Evolutionary conservation across 2,113 vertebrate species (phyloP), one percentile per base, ranked within the genome.

Genomic region (Nematolebias whitei): DNA sequence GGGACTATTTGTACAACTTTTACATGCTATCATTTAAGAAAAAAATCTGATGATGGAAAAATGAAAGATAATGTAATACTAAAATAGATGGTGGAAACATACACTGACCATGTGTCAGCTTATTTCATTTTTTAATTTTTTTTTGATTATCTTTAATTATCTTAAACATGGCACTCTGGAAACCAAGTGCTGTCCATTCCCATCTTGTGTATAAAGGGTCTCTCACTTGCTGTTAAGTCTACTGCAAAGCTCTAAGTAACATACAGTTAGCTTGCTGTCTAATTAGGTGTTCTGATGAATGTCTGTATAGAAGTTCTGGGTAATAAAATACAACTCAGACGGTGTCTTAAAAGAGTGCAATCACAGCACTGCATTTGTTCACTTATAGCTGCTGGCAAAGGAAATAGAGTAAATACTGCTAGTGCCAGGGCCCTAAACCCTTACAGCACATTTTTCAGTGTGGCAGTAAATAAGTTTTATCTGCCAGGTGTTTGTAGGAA

Each of bases 271-370:
- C 20, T 48, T 48, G 23, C 22, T 63, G 44, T 12, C 54, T 50
- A 5, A 9, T 20, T 50, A 49, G 41, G 20, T 50, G 24, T 63
- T 35, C 18, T 54, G 54, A 54, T 56, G n/a, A 22, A 52, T 22
- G 26, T 47, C 12, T 19, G 35, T n/a, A 6, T 23, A 12, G 15
- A 39, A 13, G 14, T 32, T 43, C 11, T 19, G 29, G n/a, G 14
- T 35, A 48, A 29, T 19, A 56, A 24, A 54, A 24, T 24, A 50
- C 11, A 45, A 19, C n/a, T 32, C 5, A 41, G 55, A 49, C 18
- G 2, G 18, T 53, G 6, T 53, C 63, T 52, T 10, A 24, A 50
- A 11, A n/a, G 51, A 68, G 44, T 54, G 45, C 19, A 70, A 62
- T 24, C 1, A 53, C 35, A 18, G 8, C 15, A 63, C 10, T 59